Conservation (phyloP, 2,797 vertebrate genomes). For the Halcyon leucocephala region DNA sequence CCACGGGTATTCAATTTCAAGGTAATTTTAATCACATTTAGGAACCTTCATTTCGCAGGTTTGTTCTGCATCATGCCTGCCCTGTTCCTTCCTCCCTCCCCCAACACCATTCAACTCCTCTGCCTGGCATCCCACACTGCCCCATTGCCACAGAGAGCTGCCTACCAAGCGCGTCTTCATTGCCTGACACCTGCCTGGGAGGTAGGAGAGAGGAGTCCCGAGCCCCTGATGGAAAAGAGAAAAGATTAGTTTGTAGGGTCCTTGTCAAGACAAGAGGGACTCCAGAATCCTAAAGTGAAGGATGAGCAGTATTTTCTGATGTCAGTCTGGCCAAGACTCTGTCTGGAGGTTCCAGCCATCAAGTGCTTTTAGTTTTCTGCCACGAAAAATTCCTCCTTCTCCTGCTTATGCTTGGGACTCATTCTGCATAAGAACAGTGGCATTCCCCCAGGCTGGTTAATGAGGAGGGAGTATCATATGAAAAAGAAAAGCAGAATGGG, state of each 20-base stretch:
- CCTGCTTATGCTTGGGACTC: background rate
- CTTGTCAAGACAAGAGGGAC: background rate
- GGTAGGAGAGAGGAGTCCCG: background rate
- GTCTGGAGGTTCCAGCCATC: background rate
- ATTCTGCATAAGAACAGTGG: background rate
- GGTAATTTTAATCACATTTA: slow-evolving; percentile 28
- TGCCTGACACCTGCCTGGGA: background rate
- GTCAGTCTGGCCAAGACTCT: background rate
- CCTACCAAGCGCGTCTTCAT: background rate
- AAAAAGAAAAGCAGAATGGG: background rate
- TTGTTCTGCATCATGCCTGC: background rate
- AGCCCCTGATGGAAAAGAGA: background rate
- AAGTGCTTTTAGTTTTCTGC: background rate
- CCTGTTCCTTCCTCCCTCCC: background rate
- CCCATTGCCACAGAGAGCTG: background rate
- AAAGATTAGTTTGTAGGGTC: background rate
- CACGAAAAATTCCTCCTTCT: background rate
- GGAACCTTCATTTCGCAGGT: background rate
- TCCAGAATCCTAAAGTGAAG: background rate
- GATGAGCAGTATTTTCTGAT: background rate
- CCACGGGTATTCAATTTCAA: slow-evolving; percentile 4
- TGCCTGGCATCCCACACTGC: background rate
- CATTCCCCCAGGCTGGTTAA: background rate
- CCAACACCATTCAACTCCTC: background rate
- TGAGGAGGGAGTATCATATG: background rate